These are phyloP conservation scores for Drosophila lini DNA, from an alignment of 1,140 invertebrate species.

Conservation along the genomic window DNA sequence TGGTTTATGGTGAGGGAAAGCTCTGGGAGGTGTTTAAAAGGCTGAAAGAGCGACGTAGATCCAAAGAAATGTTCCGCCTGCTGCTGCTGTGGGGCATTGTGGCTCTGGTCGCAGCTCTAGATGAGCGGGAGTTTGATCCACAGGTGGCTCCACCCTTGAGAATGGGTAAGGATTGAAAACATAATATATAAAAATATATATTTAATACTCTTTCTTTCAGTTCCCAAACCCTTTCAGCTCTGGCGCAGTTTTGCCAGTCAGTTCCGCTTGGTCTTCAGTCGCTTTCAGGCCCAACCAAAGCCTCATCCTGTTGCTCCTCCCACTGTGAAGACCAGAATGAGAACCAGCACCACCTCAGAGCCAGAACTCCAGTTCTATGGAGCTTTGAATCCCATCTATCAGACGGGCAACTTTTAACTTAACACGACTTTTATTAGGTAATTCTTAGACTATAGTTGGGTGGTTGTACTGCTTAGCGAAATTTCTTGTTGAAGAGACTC, in stretches of 20 bases:
- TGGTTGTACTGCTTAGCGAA: slow-evolving; percentile 29
- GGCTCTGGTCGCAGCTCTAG: slow-evolving; percentile 12
- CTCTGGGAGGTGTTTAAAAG: slow-evolving; percentile 30
- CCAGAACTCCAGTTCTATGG: slow-evolving; percentile 57
- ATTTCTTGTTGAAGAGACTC: slow-evolving; percentile 65
- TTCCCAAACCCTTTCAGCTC: slow-evolving; percentile 20
- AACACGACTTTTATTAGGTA: slow-evolving; percentile 34
- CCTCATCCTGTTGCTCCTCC: slow-evolving; percentile 3
- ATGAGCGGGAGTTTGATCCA: slow-evolving; percentile 58
- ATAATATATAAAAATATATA: neutral
- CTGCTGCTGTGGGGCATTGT: slow-evolving; percentile 35
- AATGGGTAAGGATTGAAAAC: slow-evolving; percentile 18
- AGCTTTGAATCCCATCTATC: slow-evolving; percentile 65
- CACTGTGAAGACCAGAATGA: slow-evolving; percentile 16
- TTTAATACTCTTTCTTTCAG: slow-evolving; percentile 4
- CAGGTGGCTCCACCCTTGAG: slow-evolving; percentile 47
- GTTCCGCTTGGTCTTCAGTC: slow-evolving; percentile 17
- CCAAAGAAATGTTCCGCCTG: slow-evolving; percentile 40
- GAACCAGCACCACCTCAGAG: slow-evolving; percentile 23
- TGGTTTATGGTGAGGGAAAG: slow-evolving; percentile 32
- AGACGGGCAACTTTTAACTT: slow-evolving; percentile 55
- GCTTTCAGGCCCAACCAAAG: slow-evolving; percentile 17
- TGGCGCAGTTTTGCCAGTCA: slow-evolving; percentile 55
- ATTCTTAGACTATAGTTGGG: slow-evolving; percentile 27
- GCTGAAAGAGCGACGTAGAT: neutral